Base-by-base conservation (phyloP, 1,140 invertebrate genomes). In the Brachionus koreanus region DNA sequence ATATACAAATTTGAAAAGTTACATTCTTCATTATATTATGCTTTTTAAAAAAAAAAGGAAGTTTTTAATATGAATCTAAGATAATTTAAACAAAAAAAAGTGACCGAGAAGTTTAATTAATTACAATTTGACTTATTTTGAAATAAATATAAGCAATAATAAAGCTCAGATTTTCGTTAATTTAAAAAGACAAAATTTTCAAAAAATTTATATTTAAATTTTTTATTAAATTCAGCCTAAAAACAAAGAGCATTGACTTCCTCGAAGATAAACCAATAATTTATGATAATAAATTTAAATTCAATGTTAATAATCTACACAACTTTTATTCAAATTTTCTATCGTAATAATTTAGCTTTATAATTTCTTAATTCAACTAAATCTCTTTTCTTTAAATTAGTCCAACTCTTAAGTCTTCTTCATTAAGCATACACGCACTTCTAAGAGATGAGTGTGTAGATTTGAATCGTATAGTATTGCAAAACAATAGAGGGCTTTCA, bases 281-380 rank as follows among this genome's bases (percentile, higher is more conserved):
- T 65, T 65, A 65, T 65, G 63, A 65, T 65, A 65, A 65, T 37
- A 65, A 33, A 65, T 65, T 65, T 65, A 33, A n/a, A 35, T 65
- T 33, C 33, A 65, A 65, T 65, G 63, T 65, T 65, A 65, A 65
- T 65, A 29, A 35, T 65, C 63, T 65, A 13, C 33, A 57, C n/a
- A 57, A 19, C 6, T 65, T 65, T 65, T 37, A 65, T 23, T n/a
- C 29, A n/a, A 9, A 65, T 65, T 33, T 65, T 33, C 33, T 65
- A 29, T 65, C 63, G 25, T 65, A 33, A 33, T 37, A 33, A 65
- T 65, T 65, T 65, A 13, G 25, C 33, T 33, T 65, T 65, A 13
- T 65, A 65, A 33, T 65, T 37, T 65, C 63, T 65, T 65, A 65
- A 65, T 65, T 65, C 63, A 65, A 65, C 25, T 65, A 65, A 65